Percentiles rank a stretch among this genome's conserved stretches.
These are phyloP conservation scores for Dichetophora obliterata DNA, from an alignment of 2,888 invertebrate species.

Conservation along the genomic window DNA sequence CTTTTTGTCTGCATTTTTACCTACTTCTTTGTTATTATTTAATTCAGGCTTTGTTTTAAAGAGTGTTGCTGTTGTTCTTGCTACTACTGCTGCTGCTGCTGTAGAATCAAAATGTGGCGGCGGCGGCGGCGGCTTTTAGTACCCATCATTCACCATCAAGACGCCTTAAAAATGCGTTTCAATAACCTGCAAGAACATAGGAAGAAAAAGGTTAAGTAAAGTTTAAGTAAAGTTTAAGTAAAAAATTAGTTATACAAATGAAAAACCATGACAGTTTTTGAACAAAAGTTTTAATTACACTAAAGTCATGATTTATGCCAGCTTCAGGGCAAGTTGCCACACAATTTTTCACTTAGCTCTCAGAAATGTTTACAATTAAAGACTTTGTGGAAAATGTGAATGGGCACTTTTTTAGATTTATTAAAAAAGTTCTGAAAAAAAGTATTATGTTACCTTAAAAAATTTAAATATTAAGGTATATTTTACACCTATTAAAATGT, in stretches of 20 bases:
- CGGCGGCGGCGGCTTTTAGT: not conserved
- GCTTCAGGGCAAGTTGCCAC: no score
- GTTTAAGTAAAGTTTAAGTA: not conserved
- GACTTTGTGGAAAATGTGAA: no score
- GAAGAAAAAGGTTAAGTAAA: not conserved
- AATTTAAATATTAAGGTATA: no score
- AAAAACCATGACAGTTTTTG: not conserved
- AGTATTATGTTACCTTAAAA: no score
- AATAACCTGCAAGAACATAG: slow-evolving; percentile 7
- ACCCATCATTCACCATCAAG: not conserved
- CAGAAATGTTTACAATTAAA: no score
- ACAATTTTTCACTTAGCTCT: no score
- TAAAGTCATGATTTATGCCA: no score
- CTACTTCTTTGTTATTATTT: not conserved
- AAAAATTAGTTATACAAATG: no score
- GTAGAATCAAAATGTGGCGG: not conserved
- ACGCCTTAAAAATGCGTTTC: slow-evolving; percentile 25
- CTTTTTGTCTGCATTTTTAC: not conserved
- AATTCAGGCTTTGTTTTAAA: not conserved
- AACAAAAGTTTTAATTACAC: no score
- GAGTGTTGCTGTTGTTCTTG: not conserved
- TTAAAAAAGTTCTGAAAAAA: no score
- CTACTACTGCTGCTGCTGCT: not conserved
- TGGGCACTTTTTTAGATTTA: no score
- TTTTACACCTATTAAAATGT: no score